Evolutionary conservation across 2,888 invertebrate species (phyloP).

Genomic region (Globia sparganii): DNA sequence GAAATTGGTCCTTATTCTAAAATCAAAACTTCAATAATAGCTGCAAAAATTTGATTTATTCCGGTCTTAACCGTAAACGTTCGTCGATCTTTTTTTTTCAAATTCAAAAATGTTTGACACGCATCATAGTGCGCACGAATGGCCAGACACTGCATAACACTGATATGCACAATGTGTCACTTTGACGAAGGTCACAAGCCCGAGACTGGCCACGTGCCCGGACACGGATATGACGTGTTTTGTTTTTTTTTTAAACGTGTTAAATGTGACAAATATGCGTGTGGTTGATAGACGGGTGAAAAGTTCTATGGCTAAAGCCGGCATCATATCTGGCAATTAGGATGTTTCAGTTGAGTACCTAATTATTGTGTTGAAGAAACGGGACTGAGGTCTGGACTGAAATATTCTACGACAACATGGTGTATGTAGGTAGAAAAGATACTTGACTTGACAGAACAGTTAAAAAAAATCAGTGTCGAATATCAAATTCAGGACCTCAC

Average conservation of each 20-base stretch:
- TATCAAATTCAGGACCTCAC: constrained; percentile 19
- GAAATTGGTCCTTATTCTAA: background rate
- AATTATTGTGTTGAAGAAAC: background rate
- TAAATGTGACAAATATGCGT: constrained; percentile 57
- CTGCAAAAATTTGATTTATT: too few relatives aligned
- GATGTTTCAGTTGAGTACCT: background rate
- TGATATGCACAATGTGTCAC: constrained; percentile 88
- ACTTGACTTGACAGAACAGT: background rate
- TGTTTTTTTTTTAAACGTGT: constrained; percentile 67
- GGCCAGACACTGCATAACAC: constrained; percentile 80
- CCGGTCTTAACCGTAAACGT: too few relatives aligned
- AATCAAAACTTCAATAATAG: constrained; percentile 18
- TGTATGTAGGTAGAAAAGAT: background rate
- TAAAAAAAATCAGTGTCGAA: background rate
- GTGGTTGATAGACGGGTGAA: constrained; percentile 20
- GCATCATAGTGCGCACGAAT: constrained; percentile 73
- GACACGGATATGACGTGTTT: constrained; percentile 77
- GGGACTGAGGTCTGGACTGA: background rate
- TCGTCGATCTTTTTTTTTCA: constrained; percentile 42
- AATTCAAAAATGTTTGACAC: constrained; percentile 64
- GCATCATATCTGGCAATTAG: background rate
- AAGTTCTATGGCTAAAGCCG: background rate
- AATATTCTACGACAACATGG: background rate
- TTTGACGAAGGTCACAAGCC: constrained; percentile 87
- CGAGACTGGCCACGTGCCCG: constrained; percentile 82